Percentiles rank a stretch among this genome's conserved stretches.
phyloP scores from a whole-genome alignment of 2,113 vertebrate genomes.

The Poeciliopsis retropinna region DNA sequence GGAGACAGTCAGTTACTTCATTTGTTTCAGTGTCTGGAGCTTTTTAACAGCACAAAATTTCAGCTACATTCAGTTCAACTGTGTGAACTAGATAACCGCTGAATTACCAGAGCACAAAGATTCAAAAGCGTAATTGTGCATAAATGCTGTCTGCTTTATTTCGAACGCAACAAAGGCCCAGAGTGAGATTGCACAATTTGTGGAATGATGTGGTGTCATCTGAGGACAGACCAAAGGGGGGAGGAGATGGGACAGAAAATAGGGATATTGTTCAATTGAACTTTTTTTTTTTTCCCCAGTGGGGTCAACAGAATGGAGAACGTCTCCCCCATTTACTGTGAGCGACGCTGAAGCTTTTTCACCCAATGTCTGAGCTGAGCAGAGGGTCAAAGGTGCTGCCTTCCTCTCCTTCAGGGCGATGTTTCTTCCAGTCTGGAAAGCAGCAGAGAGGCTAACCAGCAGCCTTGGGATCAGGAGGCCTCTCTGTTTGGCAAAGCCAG shows the following conservation, averaged over 20 bases:
- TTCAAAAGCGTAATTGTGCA: not conserved
- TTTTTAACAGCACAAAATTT: not conserved
- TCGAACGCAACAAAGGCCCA: slow-evolving; percentile 25
- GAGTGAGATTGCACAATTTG: slow-evolving; percentile 28
- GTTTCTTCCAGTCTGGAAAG: slow-evolving; percentile 37
- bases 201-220: slow-evolving; percentile 47
- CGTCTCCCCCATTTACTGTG: slow-evolving; percentile 46
- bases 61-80: not conserved
- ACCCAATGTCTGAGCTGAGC: slow-evolving; percentile 19
- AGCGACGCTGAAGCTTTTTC: slow-evolving; percentile 24
- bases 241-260: slow-evolving; percentile 44
- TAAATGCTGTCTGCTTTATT: slow-evolving; percentile 1
- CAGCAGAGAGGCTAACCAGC: slow-evolving; percentile 46
- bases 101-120: not conserved
- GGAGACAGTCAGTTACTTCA: not conserved
- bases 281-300: slow-evolving; percentile 45
- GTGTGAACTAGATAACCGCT: not conserved
- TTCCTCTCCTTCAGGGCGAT: slow-evolving; percentile 35
- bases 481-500: slow-evolving; percentile 32
- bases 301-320: slow-evolving; percentile 50
- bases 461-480: slow-evolving; percentile 30
- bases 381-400: slow-evolving; percentile 52
- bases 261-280: slow-evolving; percentile 62
- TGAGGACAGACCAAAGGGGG: slow-evolving; percentile 43
- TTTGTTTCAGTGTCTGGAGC: not conserved